Percentiles rank a stretch among this genome's conserved stretches.
Conservation (phyloP, 2,113 vertebrate species). For the Nothobranchius kuhntae region DNA sequence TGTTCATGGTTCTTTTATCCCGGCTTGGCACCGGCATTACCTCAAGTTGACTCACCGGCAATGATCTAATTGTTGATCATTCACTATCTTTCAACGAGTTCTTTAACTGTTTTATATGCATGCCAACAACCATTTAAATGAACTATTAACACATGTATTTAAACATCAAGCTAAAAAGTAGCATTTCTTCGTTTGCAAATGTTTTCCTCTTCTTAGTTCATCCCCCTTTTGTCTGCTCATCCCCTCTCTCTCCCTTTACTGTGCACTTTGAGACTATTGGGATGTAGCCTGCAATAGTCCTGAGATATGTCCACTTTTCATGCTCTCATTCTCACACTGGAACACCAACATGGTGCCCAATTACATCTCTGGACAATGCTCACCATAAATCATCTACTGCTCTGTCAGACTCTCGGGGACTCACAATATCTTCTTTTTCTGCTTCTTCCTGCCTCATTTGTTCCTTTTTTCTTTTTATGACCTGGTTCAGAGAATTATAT, state of each 20-base stretch:
- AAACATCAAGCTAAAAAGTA: background rate
- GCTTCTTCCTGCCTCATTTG: conserved; percentile 31
- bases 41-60: conserved; percentile 26
- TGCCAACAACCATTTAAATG: background rate
- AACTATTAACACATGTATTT: background rate
- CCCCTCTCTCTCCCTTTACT: conserved; percentile 9
- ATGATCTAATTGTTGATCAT: conserved; percentile 42
- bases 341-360: conserved; percentile 74
- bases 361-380: conserved; percentile 68
- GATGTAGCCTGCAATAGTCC: conserved; percentile 29
- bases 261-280: conserved; percentile 26
- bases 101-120: conserved; percentile 16
- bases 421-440: conserved; percentile 35
- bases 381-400: conserved; percentile 75
- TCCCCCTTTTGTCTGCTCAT: background rate
- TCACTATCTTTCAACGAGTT: conserved; percentile 17
- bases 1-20: background rate
- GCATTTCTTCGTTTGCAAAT: background rate
- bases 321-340: conserved; percentile 41
- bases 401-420: conserved; percentile 68
- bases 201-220: background rate
- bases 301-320: conserved; percentile 37
- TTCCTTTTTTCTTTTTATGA: conserved; percentile 43
- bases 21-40: conserved; percentile 19
- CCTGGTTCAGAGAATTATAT: conserved; percentile 14